These are phyloP conservation scores for Microcebus griseorufus DNA, from an alignment of 2,113 vertebrate genomes.

Conservation along the genomic window DNA sequence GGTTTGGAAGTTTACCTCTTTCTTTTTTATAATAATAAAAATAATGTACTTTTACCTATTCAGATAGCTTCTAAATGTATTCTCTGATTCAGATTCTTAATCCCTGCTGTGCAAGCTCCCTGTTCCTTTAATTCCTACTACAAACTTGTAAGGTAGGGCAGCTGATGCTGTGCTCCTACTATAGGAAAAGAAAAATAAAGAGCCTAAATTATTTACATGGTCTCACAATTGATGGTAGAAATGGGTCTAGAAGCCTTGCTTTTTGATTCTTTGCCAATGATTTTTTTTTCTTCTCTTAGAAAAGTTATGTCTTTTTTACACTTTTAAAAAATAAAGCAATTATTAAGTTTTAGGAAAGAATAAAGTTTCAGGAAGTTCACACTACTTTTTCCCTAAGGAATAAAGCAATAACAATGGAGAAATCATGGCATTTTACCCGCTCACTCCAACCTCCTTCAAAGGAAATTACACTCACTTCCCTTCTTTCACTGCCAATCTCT, in stretches of 20 bases:
- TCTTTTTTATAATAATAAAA: conserved; percentile 39
- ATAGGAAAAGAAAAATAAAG: background rate
- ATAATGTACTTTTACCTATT: background rate
- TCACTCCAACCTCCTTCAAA: background rate
- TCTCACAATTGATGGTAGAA: background rate
- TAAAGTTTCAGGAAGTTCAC: conserved; percentile 41
- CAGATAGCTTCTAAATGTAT: background rate
- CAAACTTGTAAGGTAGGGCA: background rate
- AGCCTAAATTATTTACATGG: background rate
- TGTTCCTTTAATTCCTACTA: background rate
- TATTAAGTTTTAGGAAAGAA: conserved; percentile 5
- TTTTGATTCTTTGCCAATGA: background rate
- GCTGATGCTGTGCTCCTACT: background rate
- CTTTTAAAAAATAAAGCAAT: background rate
- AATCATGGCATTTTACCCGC: background rate
- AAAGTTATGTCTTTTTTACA: background rate
- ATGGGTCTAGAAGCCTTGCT: background rate
- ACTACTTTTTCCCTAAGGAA: background rate
- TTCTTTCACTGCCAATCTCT: background rate
- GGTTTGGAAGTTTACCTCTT: background rate
- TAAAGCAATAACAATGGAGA: background rate
- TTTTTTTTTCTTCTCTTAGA: background rate
- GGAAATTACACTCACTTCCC: background rate
- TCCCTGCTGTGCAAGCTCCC: background rate
- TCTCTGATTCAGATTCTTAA: background rate